phyloP scores from a whole-genome alignment of 2,797 vertebrate genomes.

The Microhierax caerulescens region DNA sequence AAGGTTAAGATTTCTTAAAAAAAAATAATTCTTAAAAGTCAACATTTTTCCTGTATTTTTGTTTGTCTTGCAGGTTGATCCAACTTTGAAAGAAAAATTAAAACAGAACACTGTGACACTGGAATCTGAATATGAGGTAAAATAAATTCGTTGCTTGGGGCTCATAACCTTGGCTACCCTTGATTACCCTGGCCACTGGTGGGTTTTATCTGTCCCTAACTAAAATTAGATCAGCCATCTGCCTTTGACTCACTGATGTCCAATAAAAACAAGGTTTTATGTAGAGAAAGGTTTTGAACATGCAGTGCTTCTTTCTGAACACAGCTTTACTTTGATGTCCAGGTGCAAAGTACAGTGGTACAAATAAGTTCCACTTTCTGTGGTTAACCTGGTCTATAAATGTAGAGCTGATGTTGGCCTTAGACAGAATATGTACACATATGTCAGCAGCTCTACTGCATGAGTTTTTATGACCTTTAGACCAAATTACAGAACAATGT shows the following conservation, averaged over 20 bases:
- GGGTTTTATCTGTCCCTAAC: slow-evolving; percentile 43
- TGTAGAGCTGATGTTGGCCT: neutral
- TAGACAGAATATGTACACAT: neutral
- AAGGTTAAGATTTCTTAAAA: neutral
- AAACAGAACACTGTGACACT: slow-evolving; percentile 79
- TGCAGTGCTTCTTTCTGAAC: slow-evolving; percentile 19
- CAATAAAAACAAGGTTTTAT: slow-evolving; percentile 55
- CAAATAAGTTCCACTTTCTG: slow-evolving; percentile 12
- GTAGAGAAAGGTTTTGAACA: slow-evolving; percentile 18
- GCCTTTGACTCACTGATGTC: slow-evolving; percentile 42
- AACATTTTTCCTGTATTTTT: neutral
- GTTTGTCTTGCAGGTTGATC: slow-evolving; percentile 85
- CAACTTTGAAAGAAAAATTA: slow-evolving; percentile 85
- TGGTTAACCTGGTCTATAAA: slow-evolving; percentile 35
- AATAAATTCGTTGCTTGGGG: slow-evolving; percentile 22
- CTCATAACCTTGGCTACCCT: slow-evolving; percentile 41
- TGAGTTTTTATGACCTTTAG: neutral
- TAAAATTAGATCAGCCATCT: slow-evolving; percentile 70
- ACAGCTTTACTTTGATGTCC: slow-evolving; percentile 44
- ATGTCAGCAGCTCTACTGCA: neutral
- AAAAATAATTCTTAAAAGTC: neutral
- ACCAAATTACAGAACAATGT: neutral
- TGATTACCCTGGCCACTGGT: slow-evolving; percentile 26
- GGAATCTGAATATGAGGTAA: slow-evolving; percentile 92
- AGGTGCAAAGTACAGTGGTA: neutral